Evolutionary conservation across 2,888 invertebrate species (phyloP).

Genomic region (Phaedon cochleariae): DNA sequence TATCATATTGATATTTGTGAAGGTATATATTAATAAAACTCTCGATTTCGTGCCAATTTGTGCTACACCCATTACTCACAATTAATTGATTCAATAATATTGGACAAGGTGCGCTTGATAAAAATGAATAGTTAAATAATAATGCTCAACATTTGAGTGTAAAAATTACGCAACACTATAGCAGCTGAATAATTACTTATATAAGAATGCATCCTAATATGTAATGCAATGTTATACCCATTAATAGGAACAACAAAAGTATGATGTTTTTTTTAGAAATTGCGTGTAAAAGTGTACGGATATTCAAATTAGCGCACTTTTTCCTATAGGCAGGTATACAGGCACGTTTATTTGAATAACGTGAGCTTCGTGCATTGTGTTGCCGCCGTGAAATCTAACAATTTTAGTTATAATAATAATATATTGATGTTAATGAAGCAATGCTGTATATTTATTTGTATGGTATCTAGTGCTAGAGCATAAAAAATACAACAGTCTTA

Average conservation of each 20-base stretch:
- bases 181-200: slow-evolving; percentile 24
- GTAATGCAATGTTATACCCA: background rate
- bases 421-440: too few species aligned
- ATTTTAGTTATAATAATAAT: too few species aligned
- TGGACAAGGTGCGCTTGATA: slow-evolving; percentile 11
- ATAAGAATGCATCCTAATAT: slow-evolving; percentile 6
- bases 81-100: slow-evolving; percentile 5
- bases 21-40: background rate
- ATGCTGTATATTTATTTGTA: too few species aligned
- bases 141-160: slow-evolving; percentile 18
- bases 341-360: too few species aligned
- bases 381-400: too few species aligned
- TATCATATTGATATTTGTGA: too few species aligned
- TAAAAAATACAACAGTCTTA: too few species aligned
- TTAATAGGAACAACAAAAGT: background rate
- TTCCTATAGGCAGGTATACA: too few species aligned
- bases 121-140: slow-evolving; percentile 11
- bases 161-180: slow-evolving; percentile 19
- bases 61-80: background rate
- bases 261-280: background rate
- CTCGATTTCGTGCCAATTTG: slow-evolving; percentile 1
- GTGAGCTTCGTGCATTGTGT: too few species aligned
- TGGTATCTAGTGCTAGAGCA: too few species aligned
- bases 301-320: background rate
- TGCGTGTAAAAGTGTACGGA: background rate